Evolutionary conservation across 1,140 invertebrate genomes (phyloP).

Genomic region (Platorchestia sp.): DNA sequence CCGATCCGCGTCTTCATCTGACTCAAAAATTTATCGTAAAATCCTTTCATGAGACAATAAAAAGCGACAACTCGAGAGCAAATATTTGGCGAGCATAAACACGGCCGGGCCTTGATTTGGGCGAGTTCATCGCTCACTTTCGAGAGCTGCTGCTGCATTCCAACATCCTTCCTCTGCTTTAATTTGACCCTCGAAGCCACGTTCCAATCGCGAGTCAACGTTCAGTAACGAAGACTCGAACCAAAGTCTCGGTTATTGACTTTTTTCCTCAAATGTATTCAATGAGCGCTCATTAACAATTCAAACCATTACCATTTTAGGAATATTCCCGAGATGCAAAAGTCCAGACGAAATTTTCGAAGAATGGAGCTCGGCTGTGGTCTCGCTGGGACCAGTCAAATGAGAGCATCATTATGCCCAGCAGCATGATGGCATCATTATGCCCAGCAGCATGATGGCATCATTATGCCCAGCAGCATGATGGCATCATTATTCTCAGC

Average conservation of each 20-base stretch:
- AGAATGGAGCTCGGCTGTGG: not conserved
- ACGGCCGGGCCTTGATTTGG: not conserved
- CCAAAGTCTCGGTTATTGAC: not conserved
- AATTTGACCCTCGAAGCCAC: not conserved
- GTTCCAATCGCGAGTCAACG: not conserved
- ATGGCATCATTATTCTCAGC: not conserved
- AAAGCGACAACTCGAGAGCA: not conserved
- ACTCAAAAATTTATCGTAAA: not conserved
- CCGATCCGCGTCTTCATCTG: not conserved
- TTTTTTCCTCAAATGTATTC: not conserved
- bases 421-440: not conserved
- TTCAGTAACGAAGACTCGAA: not conserved
- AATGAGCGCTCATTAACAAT: slow-evolving; percentile 8
- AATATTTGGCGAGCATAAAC: not conserved
- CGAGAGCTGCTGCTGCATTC: not conserved
- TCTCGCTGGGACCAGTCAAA: not conserved
- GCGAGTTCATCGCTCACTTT: not conserved
- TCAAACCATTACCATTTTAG: not conserved
- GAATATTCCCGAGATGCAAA: not conserved
- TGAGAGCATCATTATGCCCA: not conserved
- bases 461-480: not conserved
- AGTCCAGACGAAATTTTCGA: not conserved
- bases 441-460: not conserved
- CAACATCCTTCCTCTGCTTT: not conserved
- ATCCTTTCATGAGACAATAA: not conserved